Percentiles rank a stretch among this genome's conserved stretches.
Conservation (phyloP, 2,113 vertebrate species). For the Sclerurus mexicanus region DNA sequence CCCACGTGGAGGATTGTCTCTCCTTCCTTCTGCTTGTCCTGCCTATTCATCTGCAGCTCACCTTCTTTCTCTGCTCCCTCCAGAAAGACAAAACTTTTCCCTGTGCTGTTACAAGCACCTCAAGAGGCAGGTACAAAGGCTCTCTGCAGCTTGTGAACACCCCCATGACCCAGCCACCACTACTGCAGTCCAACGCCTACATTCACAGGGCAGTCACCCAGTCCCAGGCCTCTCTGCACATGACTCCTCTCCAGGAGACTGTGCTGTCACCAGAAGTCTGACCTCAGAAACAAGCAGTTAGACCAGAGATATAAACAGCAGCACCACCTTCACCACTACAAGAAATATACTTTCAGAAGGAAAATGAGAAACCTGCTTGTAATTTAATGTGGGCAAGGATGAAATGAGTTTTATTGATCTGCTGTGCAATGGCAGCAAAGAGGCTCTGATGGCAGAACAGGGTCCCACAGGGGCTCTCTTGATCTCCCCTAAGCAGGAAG, state of each 20-base stretch:
- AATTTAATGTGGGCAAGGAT: neutral
- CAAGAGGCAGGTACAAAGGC: neutral
- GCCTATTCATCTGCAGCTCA: neutral
- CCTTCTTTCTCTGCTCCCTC: neutral
- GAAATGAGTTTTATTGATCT: neutral
- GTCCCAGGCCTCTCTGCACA: rapidly evolving
- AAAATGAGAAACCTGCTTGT: neutral
- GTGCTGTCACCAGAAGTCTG: neutral
- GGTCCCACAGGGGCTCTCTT: neutral
- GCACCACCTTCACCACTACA: neutral
- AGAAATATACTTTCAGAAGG: neutral
- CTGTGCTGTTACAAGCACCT: neutral
- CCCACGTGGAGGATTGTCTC: rapidly evolving
- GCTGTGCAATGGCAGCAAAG: neutral
- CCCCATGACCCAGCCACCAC: neutral
- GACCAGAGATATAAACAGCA: neutral
- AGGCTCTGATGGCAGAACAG: neutral
- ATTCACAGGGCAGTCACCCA: neutral
- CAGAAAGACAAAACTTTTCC: neutral
- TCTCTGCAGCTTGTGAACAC: neutral
- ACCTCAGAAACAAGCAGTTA: neutral
- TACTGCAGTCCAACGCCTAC: neutral
- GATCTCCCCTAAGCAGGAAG: neutral
- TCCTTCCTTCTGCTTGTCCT: neutral
- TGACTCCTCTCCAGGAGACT: neutral